Percentiles rank a stretch among this genome's conserved stretches.
phyloP scores from a whole-genome alignment of 64 coral and sea anemone species.

The Pocillopora damicornis region DNA sequence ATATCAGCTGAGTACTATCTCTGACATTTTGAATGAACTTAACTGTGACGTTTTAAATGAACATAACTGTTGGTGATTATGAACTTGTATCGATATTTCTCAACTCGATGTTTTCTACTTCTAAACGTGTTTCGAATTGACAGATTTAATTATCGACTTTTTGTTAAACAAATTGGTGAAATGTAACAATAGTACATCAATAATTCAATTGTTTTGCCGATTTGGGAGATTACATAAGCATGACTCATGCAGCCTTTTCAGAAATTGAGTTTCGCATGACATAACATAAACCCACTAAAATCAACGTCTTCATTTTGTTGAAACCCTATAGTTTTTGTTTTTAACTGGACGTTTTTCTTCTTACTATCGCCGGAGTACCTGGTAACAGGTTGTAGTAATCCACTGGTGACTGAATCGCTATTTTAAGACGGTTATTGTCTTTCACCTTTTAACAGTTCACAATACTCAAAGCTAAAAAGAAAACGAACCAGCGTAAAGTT shows the following conservation, averaged over 20 bases:
- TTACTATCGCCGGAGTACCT: no score
- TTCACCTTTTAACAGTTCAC: no score
- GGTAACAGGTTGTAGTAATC: no score
- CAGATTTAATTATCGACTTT: constrained; percentile 1
- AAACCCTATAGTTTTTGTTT: no score
- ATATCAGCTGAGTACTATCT: no score
- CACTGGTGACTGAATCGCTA: no score
- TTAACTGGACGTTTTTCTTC: no score
- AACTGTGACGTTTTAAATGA: not conserved
- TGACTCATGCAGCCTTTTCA: not conserved
- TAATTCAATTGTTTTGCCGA: constrained; percentile 1
- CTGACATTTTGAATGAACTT: not conserved
- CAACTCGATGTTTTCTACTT: not conserved
- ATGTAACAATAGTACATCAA: not conserved
- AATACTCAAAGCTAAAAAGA: no score
- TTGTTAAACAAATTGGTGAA: not conserved
- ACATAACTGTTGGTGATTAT: not conserved
- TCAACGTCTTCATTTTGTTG: no score
- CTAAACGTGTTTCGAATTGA: not conserved
- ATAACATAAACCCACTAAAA: no score
- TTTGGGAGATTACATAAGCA: not conserved
- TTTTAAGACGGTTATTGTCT: no score
- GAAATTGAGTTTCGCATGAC: not conserved
- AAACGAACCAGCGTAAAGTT: no score
- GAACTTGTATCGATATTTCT: not conserved